Evolutionary conservation across 2,797 vertebrate species (phyloP), one percentile per base, ranked within the genome.

Genomic region (Taeniopygia guttata): DNA sequence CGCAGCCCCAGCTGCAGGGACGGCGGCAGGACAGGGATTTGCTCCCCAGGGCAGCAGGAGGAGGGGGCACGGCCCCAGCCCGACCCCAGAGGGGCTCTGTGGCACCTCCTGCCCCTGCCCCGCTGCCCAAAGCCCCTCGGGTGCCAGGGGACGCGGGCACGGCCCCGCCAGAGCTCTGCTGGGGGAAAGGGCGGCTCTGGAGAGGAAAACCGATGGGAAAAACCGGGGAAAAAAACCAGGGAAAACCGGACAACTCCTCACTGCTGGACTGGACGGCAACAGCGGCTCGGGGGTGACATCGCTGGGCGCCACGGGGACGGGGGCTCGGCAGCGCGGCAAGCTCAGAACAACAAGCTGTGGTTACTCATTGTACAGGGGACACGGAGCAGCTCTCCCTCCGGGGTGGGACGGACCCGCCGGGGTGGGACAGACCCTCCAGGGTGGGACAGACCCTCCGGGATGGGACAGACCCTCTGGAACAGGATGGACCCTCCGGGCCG

Each of bases 341-440:
- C 98, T 98, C 96, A 96, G 98, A 98, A 98, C 96, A 88, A 98
- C 98, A 98, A 98, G 98, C 98, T 51, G 62, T 21, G 80, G 96
- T 76, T 97, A 38, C 79, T 62, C 27, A 98, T 98, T 98, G 80
- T 27, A 55, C 80, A 63, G 46, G 51, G 51, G 51, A 20, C 69
- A 26, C 49, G 34, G 96, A 96, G 95, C 94, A 51, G 94, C 97
- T 73, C 97, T 56, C 48, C 59, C 52, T 15, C 49, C 46, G 21
- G 45, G 45, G 5, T 25, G 38, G 38, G 46, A 7, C 5, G 23
- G 62, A 43, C 2, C 63, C 32, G 20, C 10, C 18, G 6, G 42
- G 32, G 7, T n/a, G n/a, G n/a, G 45, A 5, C 3, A 69, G 42
- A 73, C 7, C 42, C 42, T 16, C 10, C 2, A 0, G 8, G 36